A percentile compares a stretch with the other conserved stretches of the same genome.
Evolutionary conservation across 1,140 invertebrate species (phyloP).

Genomic region (Ips nitidus): DNA sequence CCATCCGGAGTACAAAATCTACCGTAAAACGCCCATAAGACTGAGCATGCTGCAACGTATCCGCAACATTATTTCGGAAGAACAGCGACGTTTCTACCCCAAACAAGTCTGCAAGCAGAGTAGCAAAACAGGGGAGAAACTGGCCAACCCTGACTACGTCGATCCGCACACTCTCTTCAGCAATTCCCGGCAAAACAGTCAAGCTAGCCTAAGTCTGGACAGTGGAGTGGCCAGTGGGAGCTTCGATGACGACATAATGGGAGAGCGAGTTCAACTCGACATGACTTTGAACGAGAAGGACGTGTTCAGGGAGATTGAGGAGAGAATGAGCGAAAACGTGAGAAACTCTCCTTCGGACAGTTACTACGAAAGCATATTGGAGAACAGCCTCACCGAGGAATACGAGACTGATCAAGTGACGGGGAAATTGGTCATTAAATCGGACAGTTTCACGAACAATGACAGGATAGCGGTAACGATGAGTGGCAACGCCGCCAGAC

Average conservation of each 20-base stretch:
- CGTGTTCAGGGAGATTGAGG: slow-evolving; percentile 47
- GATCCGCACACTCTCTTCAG: slow-evolving; percentile 61
- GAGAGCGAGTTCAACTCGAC: slow-evolving; percentile 43
- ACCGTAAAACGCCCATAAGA: slow-evolving; percentile 53
- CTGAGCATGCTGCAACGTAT: slow-evolving; percentile 59
- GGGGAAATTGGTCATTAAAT: slow-evolving; percentile 42
- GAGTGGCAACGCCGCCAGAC: neutral
- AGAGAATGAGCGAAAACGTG: slow-evolving; percentile 40
- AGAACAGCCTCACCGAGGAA: slow-evolving; percentile 47
- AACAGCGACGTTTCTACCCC: slow-evolving; percentile 57
- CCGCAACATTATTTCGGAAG: slow-evolving; percentile 58
- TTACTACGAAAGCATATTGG: slow-evolving; percentile 50
- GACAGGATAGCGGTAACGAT: slow-evolving; percentile 23
- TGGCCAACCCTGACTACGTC: slow-evolving; percentile 84
- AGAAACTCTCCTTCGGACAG: slow-evolving; percentile 44
- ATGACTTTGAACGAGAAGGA: slow-evolving; percentile 49
- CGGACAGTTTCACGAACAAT: slow-evolving; percentile 46
- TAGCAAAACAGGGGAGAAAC: slow-evolving; percentile 78
- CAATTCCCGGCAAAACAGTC: slow-evolving; percentile 34
- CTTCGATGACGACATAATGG: slow-evolving; percentile 30
- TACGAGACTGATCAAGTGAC: slow-evolving; percentile 39
- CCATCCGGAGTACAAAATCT: slow-evolving; percentile 51
- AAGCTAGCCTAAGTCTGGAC: slow-evolving; percentile 23
- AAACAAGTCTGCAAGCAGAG: slow-evolving; percentile 74
- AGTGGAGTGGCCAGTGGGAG: slow-evolving; percentile 25